Evolutionary conservation across 2,888 invertebrate species (phyloP).

Genomic region (Operophtera brumata): DNA sequence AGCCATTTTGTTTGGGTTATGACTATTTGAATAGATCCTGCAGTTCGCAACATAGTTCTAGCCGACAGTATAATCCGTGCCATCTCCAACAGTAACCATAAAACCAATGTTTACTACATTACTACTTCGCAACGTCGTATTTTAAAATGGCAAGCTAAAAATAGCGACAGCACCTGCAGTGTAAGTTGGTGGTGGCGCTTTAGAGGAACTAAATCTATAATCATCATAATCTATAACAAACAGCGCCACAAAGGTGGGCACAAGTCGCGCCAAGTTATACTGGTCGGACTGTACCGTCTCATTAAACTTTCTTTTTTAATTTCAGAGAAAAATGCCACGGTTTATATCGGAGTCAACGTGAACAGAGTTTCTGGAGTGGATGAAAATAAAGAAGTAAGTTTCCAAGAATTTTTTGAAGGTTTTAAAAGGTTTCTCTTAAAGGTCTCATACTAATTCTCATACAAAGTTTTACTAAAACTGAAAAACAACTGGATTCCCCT

Average conservation of each 20-base stretch:
- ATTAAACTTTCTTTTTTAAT: constrained; percentile 39
- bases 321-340: constrained; percentile 80
- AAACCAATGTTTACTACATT: constrained; percentile 43
- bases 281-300: no score
- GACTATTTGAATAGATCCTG: constrained; percentile 29
- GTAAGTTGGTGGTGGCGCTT: no score
- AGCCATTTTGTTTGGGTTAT: constrained; percentile 12
- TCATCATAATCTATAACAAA: no score
- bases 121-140: constrained; percentile 24
- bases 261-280: no score
- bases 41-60: constrained; percentile 26
- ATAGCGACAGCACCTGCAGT: no score
- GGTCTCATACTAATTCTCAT: background rate
- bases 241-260: no score
- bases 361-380: constrained; percentile 83
- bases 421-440: background rate
- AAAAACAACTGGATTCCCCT: constrained; percentile 6
- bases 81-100: constrained; percentile 48
- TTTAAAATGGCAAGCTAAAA: constrained; percentile 31
- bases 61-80: constrained; percentile 41
- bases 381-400: constrained; percentile 82
- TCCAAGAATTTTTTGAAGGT: no score
- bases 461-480: background rate
- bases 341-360: constrained; percentile 82
- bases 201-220: no score